Conservation (phyloP, 2,797 vertebrate genomes). For the Gallinago nigripennis region DNA sequence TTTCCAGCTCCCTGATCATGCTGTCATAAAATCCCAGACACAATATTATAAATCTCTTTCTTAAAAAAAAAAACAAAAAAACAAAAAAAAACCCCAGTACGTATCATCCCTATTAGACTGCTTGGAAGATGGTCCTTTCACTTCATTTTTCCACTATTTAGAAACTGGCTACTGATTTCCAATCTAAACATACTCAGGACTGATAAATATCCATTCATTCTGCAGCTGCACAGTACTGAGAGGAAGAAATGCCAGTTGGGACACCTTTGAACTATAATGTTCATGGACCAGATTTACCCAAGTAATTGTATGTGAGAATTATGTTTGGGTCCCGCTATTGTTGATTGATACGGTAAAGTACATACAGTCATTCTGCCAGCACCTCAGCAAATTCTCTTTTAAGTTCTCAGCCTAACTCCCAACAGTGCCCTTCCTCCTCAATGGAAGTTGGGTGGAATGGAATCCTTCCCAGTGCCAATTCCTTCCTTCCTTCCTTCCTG, state of each 20-base stretch:
- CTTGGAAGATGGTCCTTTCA: neutral
- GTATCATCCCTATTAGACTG: neutral
- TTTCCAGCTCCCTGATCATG: neutral
- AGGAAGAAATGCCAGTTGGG: neutral
- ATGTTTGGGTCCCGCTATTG: neutral
- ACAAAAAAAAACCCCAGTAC: too few species aligned
- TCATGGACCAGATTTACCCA: neutral
- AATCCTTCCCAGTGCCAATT: neutral
- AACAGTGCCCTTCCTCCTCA: neutral
- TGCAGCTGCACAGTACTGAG: neutral
- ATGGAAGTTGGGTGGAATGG: neutral
- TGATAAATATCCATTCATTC: neutral
- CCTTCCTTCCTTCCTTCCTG: neutral
- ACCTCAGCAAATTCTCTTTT: neutral
- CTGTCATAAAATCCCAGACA: neutral
- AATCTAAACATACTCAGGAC: neutral
- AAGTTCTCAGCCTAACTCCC: neutral
- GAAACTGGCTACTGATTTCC: neutral
- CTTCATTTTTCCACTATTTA: neutral
- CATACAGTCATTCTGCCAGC: neutral
- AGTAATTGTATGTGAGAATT: neutral
- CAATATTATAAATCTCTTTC: neutral
- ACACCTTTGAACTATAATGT: neutral
- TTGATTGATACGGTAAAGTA: neutral
- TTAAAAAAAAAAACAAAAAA: too few species aligned